Conservation (phyloP, 1,140 invertebrate genomes). For the Zaprionus nigranus region DNA sequence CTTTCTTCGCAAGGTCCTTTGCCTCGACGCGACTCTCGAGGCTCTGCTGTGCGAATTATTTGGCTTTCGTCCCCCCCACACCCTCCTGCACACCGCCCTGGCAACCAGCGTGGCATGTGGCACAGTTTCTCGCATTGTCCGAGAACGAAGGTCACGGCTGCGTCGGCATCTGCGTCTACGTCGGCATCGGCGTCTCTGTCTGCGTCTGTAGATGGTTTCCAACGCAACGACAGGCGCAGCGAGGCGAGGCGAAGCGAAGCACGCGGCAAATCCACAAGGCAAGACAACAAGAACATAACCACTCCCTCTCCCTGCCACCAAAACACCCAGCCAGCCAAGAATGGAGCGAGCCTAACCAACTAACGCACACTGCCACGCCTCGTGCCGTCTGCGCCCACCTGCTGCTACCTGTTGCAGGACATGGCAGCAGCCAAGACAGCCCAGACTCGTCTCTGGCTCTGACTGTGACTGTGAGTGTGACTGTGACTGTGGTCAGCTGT, state of each 20-base stretch:
- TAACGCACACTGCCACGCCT: not conserved
- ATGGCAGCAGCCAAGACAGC: not conserved
- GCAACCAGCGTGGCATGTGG: slow-evolving; percentile 27
- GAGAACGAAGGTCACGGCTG: slow-evolving; percentile 37
- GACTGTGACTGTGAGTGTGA: not conserved
- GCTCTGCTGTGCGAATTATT: slow-evolving; percentile 5
- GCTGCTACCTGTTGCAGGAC: slow-evolving; percentile 43
- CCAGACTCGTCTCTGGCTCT: not conserved
- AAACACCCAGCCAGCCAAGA: not conserved
- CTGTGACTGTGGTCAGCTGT: slow-evolving; percentile 16
- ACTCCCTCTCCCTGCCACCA: not conserved
- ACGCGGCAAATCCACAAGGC: slow-evolving; percentile 38
- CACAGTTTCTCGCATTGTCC: slow-evolving; percentile 52
- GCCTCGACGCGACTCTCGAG: slow-evolving; percentile 2
- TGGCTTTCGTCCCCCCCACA: not conserved
- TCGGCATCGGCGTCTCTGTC: not conserved
- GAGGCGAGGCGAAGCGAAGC: slow-evolving; percentile 24
- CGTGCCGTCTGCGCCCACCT: not conserved
- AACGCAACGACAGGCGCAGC: slow-evolving; percentile 30
- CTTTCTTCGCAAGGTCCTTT: slow-evolving; percentile 62
- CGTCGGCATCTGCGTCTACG: not conserved
- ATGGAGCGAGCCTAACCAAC: not conserved
- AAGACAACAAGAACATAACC: not conserved
- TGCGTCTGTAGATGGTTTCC: slow-evolving; percentile 27
- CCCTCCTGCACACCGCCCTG: not conserved